phyloP scores from a whole-genome alignment of 2,113 vertebrate species.

The Bufo gargarizans region DNA sequence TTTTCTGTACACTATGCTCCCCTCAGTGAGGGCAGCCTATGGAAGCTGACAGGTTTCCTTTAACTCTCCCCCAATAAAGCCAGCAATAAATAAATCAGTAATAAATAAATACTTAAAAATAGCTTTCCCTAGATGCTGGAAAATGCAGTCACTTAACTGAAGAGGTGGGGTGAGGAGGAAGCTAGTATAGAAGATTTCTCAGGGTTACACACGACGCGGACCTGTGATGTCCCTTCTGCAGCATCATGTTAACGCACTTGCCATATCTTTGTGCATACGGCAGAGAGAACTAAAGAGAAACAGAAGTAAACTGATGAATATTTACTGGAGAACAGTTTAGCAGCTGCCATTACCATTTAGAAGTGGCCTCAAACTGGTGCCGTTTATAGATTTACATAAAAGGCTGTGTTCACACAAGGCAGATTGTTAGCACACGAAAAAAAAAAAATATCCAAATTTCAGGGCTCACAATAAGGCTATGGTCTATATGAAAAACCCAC shows the following conservation, averaged over 20 bases:
- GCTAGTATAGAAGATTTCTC: background rate
- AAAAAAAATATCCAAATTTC: no score
- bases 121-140: background rate
- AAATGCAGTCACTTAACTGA: background rate
- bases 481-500: no score
- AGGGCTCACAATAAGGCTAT: no score
- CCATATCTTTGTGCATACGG: background rate
- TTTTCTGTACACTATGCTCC: no score
- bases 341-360: background rate
- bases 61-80: no score
- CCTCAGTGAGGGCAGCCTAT: no score
- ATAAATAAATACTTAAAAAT: background rate
- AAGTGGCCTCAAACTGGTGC: no score
- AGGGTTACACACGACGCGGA: background rate
- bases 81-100: no score
- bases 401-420: no score
- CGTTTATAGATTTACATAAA: no score
- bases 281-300: background rate
- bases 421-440: no score
- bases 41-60: no score
- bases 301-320: background rate
- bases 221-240: background rate
- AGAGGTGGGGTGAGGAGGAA: background rate
- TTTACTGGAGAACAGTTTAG: background rate
- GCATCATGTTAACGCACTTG: background rate